Evolutionary conservation across 2,797 vertebrate genomes (phyloP).

Genomic region (Jordanella pulchra): DNA sequence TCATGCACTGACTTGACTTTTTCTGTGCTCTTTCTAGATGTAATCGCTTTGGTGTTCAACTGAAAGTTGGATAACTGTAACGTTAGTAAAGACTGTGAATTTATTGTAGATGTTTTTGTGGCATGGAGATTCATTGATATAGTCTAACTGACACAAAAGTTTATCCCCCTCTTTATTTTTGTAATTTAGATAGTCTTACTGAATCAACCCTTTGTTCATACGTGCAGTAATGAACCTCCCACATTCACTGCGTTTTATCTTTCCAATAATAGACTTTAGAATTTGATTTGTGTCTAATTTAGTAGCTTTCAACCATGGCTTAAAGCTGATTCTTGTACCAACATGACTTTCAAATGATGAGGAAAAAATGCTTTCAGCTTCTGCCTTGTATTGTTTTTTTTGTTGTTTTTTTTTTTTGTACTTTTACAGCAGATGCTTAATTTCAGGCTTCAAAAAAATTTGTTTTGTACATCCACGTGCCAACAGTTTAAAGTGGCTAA

Average conservation of each 20-base stretch:
- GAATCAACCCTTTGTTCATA: conserved; percentile 86
- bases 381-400: conserved; percentile 87
- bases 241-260: conserved; percentile 85
- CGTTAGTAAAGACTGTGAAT: conserved; percentile 92
- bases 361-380: conserved; percentile 81
- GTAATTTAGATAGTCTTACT: conserved; percentile 85
- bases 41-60: conserved; percentile 96
- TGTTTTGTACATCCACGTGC: conserved; percentile 99
- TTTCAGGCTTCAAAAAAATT: conserved; percentile 94
- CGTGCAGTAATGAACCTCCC: conserved; percentile 92
- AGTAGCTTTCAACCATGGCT: conserved; percentile 91
- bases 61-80: conserved; percentile 90
- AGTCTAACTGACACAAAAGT: conserved; percentile 83
- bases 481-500: conserved; percentile 98
- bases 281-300: conserved; percentile 94
- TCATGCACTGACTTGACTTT: conserved; percentile 94
- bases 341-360: conserved; percentile 82
- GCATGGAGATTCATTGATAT: conserved; percentile 98
- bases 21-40: conserved; percentile 91
- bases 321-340: conserved; percentile 87
- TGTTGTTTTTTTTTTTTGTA: conserved; percentile 88
- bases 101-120: conserved; percentile 87
- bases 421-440: conserved; percentile 97
- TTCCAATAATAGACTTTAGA: conserved; percentile 91
- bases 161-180: conserved; percentile 80